Evolutionary conservation across 2,888 invertebrate species (phyloP).

Genomic region (Tenthredo distinguenda): DNA sequence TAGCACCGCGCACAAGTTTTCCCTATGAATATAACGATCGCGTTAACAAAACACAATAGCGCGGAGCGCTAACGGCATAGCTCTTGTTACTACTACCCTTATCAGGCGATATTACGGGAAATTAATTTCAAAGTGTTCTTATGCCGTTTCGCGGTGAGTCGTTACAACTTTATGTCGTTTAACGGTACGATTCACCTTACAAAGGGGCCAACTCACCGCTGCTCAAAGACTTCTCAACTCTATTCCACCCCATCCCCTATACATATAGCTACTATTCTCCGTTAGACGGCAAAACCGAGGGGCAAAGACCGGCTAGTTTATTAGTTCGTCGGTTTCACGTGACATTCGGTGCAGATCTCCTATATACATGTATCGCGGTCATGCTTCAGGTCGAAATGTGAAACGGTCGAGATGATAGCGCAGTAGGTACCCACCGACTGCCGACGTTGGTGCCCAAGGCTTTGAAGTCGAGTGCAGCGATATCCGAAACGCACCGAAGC

Average conservation of each 20-base stretch:
- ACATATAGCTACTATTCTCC: neutral
- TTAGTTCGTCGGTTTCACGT: constrained; percentile 43
- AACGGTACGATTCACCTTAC: constrained; percentile 45
- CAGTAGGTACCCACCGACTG: neutral
- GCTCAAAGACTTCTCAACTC: constrained; percentile 32
- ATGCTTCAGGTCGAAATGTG: constrained; percentile 33
- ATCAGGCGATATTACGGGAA: constrained; percentile 51
- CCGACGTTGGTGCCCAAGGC: constrained; percentile 15
- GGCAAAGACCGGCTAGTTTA: constrained; percentile 37
- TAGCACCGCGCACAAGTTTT: constrained; percentile 33
- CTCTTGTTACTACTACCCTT: constrained; percentile 39
- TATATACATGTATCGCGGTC: constrained; percentile 26
- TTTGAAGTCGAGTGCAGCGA: constrained; percentile 50
- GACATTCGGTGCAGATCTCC: constrained; percentile 23
- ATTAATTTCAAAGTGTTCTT: constrained; percentile 50
- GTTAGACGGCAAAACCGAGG: neutral
- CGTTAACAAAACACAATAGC: constrained; percentile 42
- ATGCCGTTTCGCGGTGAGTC: constrained; percentile 35
- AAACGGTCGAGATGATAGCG: constrained; percentile 43
- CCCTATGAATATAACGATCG: constrained; percentile 46
- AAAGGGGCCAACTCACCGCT: neutral
- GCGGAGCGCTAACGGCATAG: constrained; percentile 14
- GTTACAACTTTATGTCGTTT: constrained; percentile 51
- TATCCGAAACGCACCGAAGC: constrained; percentile 49
- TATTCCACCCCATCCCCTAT: neutral